Evolutionary conservation across 2,797 vertebrate species (phyloP).

Genomic region (Hydrophis major): DNA sequence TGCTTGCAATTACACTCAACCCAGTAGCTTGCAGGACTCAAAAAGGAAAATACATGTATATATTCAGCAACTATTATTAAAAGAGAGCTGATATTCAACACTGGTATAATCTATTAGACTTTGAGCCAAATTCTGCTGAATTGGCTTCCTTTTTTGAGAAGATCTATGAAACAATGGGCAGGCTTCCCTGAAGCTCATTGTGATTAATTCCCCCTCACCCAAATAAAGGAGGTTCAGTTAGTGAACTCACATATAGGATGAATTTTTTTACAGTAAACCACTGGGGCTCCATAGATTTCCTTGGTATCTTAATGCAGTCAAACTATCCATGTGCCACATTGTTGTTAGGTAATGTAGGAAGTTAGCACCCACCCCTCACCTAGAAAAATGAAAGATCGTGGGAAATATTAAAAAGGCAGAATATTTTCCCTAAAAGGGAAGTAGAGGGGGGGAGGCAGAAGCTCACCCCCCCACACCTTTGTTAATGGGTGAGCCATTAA

Average conservation of each 20-base stretch:
- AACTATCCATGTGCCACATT: background rate
- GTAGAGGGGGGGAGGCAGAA: no score
- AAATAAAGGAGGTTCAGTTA: background rate
- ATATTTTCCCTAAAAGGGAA: no score
- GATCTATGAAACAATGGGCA: background rate
- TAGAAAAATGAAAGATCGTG: no score
- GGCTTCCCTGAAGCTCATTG: background rate
- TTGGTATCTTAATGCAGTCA: background rate
- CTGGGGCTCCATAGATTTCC: background rate
- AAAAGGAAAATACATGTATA: background rate
- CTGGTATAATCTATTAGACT: background rate
- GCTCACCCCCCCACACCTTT: no score
- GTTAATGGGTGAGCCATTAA: no score
- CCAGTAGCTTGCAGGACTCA: background rate
- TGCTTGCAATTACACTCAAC: background rate
- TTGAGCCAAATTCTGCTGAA: background rate
- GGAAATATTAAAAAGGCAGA: no score
- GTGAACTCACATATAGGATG: background rate
- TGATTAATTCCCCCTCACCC: background rate
- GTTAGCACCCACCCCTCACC: no score
- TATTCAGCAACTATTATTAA: background rate
- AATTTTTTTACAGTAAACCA: background rate
- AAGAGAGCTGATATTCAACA: background rate
- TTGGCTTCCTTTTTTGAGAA: background rate
- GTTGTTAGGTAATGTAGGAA: no score